Percentiles rank a stretch among this genome's conserved stretches.
Evolutionary conservation across 2,888 invertebrate genomes (phyloP).

Genomic region (Dynastes grantii): DNA sequence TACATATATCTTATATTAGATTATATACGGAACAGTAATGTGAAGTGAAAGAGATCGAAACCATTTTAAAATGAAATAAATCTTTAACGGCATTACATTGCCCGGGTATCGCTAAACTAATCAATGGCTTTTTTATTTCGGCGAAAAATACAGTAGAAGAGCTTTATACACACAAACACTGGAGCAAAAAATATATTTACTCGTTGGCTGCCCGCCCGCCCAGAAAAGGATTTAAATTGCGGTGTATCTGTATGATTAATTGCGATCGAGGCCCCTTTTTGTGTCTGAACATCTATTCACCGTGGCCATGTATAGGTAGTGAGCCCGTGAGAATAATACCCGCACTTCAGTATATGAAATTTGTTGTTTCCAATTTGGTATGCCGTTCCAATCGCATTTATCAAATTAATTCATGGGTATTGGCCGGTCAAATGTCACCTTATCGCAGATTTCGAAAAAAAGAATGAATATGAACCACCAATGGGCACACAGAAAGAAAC

Average conservation of each 20-base stretch:
- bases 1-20: neutral
- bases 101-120: conserved; percentile 33
- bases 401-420: conserved; percentile 5
- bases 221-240: conserved; percentile 43
- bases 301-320: neutral
- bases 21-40: neutral
- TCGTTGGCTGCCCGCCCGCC: conserved; percentile 21
- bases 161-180: conserved; percentile 8
- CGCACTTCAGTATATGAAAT: conserved; percentile 6
- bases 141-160: conserved; percentile 10
- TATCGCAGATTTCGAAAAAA: neutral
- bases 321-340: conserved; percentile 2
- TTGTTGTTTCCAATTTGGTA: conserved; percentile 36
- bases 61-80: conserved; percentile 37
- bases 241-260: conserved; percentile 43
- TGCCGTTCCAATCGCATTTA: neutral
- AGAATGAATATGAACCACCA: neutral
- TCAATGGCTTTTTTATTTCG: conserved; percentile 35
- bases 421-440: neutral
- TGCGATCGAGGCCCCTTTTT: conserved; percentile 34
- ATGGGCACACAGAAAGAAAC: too few relatives aligned
- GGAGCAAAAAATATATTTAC: conserved; percentile 31
- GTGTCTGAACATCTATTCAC: conserved; percentile 21
- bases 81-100: conserved; percentile 32
- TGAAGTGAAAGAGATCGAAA: neutral